Conservation (phyloP, 1,140 invertebrate genomes). For the Danaus plexippus region DNA sequence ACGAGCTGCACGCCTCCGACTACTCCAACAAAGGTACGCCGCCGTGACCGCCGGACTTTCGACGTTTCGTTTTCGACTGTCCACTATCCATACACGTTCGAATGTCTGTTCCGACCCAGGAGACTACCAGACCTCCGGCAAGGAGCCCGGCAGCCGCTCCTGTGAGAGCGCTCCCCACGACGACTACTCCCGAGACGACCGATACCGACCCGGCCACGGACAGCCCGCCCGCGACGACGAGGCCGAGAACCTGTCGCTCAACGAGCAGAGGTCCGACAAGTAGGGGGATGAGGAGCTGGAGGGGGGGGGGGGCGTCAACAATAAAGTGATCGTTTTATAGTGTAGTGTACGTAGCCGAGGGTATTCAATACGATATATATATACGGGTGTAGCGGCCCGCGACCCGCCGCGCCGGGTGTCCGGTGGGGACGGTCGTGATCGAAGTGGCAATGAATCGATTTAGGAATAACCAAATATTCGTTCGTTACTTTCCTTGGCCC, state of each 20-base stretch:
- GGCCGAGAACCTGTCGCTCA: slow-evolving; percentile 67
- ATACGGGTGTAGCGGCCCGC: slow-evolving; percentile 61
- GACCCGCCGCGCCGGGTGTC: slow-evolving; percentile 31
- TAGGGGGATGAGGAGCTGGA: slow-evolving; percentile 22
- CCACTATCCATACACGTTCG: neutral
- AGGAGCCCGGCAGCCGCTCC: slow-evolving; percentile 60
- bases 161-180: slow-evolving; percentile 60
- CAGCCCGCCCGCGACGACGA: slow-evolving; percentile 47
- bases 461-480: slow-evolving; percentile 49
- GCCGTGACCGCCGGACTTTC: neutral
- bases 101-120: slow-evolving; percentile 16
- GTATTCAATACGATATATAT: slow-evolving; percentile 59
- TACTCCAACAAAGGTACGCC: slow-evolving; percentile 62
- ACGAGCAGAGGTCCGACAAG: slow-evolving; percentile 67
- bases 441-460: slow-evolving; percentile 54
- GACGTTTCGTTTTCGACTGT: neutral
- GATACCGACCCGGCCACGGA: slow-evolving; percentile 43
- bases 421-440: slow-evolving; percentile 42
- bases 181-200: slow-evolving; percentile 54
- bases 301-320: no score
- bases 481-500: slow-evolving; percentile 35
- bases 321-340: slow-evolving; percentile 14
- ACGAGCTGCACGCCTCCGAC: slow-evolving; percentile 65
- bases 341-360: slow-evolving; percentile 33
- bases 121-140: slow-evolving; percentile 53